Base-by-base conservation (phyloP, 2,888 invertebrate species). In the Helleia helle region DNA sequence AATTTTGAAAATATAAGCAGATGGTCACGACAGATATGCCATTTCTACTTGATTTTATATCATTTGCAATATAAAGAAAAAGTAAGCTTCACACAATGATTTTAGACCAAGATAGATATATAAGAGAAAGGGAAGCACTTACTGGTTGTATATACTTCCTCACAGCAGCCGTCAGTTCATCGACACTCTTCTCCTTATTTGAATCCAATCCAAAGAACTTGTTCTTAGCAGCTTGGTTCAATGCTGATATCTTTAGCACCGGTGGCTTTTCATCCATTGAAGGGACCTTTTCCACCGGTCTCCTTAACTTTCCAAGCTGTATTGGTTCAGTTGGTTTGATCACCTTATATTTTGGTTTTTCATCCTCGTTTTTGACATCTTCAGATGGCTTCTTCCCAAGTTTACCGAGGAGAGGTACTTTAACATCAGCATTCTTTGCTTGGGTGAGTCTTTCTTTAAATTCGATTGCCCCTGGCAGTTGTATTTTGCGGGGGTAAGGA, bases 71-170 rank as follows among this genome's bases (percentile, higher is more conserved):
- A n/a, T n/a, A n/a, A n/a, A n/a, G n/a, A n/a, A n/a, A n/a, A n/a
- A n/a, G n/a, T n/a, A n/a, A n/a, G n/a, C n/a, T n/a, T n/a, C n/a
- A n/a, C n/a, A n/a, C n/a, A n/a, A n/a, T n/a, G n/a, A n/a, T n/a
- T n/a, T n/a, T n/a, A n/a, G n/a, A n/a, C n/a, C n/a, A n/a, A n/a
- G n/a, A n/a, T 5, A 14, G 3, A 8, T n/a, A 27, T 18, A 9
- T 17, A 12, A 38, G 8, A 22, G 6, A 6, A 7, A n/a, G n/a
- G n/a, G n/a, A n/a, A n/a, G n/a, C n/a, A 41, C 77, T 73, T 38
- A 83, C 83, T 50, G 76, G 73, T 47, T 81, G 77, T 60, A 83
- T 79, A 59, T 74, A 84, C 53, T 73, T 83, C 56, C 80, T 69
- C 4, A 84, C 81, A 29, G 80, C 76, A 14, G 83, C 83, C 0